A percentile compares a stretch with the other conserved stretches of the same genome.
Evolutionary conservation across 2,113 vertebrate species (phyloP).

Genomic region (Sander vitreus): DNA sequence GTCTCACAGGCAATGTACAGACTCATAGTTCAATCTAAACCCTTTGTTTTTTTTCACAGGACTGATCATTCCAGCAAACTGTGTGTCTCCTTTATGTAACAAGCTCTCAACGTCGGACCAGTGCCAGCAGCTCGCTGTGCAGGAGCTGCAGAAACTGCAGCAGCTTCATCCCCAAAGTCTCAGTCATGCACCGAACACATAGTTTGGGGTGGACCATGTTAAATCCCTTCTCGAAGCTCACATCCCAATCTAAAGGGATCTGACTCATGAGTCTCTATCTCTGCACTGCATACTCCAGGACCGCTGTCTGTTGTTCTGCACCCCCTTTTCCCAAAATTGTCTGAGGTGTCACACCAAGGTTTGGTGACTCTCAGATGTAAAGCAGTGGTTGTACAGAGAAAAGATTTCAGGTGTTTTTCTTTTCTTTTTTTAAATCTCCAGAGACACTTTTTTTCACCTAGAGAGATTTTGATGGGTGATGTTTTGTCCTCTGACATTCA

Average conservation of each 20-base stretch:
- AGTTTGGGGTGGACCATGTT: slow-evolving; percentile 45
- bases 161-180: slow-evolving; percentile 98
- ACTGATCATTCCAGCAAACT: slow-evolving; percentile 97
- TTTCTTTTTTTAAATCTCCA: slow-evolving; percentile 23
- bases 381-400: slow-evolving; percentile 58
- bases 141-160: slow-evolving; percentile 98
- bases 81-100: slow-evolving; percentile 93
- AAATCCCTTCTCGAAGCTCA: neutral
- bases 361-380: slow-evolving; percentile 36
- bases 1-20: neutral
- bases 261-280: slow-evolving; percentile 31
- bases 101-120: slow-evolving; percentile 97
- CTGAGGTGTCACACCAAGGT: slow-evolving; percentile 19
- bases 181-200: slow-evolving; percentile 88
- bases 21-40: neutral
- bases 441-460: slow-evolving; percentile 51
- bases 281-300: slow-evolving; percentile 62
- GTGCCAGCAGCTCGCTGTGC: slow-evolving; percentile 95
- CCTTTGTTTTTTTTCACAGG: slow-evolving; percentile 80
- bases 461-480: slow-evolving; percentile 45
- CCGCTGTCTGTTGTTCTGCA: slow-evolving; percentile 17
- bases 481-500: slow-evolving; percentile 79
- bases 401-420: slow-evolving; percentile 53
- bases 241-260: slow-evolving; percentile 38
- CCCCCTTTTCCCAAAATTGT: neutral